A percentile compares a stretch with the other conserved stretches of the same genome.
Evolutionary conservation across 1,140 invertebrate genomes (phyloP).

Genomic region (Zaprionus africanus): DNA sequence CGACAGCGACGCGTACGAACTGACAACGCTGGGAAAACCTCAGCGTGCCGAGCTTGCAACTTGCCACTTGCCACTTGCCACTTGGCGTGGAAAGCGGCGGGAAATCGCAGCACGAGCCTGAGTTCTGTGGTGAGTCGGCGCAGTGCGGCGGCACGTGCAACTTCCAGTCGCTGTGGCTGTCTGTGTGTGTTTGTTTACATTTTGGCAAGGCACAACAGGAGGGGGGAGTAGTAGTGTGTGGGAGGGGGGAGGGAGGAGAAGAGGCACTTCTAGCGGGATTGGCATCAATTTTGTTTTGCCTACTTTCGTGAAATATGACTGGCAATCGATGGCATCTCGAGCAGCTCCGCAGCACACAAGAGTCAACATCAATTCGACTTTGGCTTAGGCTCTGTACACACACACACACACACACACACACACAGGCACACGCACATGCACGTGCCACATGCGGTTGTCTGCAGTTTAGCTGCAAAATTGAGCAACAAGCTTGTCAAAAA

Average conservation of each 20-base stretch:
- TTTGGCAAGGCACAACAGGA: conserved; percentile 32
- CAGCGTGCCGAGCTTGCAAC: conserved; percentile 50
- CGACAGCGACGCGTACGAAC: conserved; percentile 68
- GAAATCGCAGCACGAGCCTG: conserved; percentile 36
- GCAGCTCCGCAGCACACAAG: conserved; percentile 11
- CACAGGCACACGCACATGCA: neutral
- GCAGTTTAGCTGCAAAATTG: conserved; percentile 57
- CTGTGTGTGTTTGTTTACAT: conserved; percentile 68
- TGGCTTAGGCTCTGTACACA: conserved; percentile 12
- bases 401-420: neutral
- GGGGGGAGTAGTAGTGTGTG: neutral
- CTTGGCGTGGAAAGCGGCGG: conserved; percentile 38
- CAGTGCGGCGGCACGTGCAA: conserved; percentile 61
- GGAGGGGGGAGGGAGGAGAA: neutral
- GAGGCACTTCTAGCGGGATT: neutral
- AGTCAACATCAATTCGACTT: conserved; percentile 49
- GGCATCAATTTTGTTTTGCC: conserved; percentile 67
- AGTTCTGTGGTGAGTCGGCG: conserved; percentile 66
- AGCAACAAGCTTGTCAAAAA: conserved; percentile 70
- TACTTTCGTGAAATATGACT: conserved; percentile 75
- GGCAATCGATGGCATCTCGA: conserved; percentile 38
- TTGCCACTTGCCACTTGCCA: conserved; percentile 12
- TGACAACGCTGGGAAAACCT: conserved; percentile 46
- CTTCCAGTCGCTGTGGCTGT: conserved; percentile 53
- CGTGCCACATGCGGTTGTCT: conserved; percentile 17